Percentiles rank a stretch among this genome's conserved stretches.
Evolutionary conservation across 1,140 invertebrate species (phyloP).

Genomic region (Drosophila malerkotliana): DNA sequence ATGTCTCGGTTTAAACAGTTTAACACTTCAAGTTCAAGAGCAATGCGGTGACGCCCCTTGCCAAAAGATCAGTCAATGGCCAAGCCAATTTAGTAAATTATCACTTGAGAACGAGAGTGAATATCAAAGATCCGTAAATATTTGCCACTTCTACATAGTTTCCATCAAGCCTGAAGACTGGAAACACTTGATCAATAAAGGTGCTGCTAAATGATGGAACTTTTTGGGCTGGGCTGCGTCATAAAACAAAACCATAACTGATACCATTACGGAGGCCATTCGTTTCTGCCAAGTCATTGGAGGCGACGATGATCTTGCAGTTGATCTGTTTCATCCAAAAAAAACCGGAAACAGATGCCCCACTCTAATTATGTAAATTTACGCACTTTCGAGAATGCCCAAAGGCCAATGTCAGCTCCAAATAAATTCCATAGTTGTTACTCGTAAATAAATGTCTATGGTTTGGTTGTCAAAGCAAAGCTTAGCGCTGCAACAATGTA

Average conservation of each 20-base stretch:
- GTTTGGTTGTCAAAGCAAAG: constrained; percentile 2
- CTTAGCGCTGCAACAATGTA: constrained; percentile 5
- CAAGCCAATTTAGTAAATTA: constrained; percentile 45
- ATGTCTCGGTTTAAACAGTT: neutral
- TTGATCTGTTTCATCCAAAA: constrained; percentile 9
- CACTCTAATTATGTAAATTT: constrained; percentile 39
- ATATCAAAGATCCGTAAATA: constrained; percentile 50
- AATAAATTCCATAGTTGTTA: constrained; percentile 5
- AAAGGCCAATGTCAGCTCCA: constrained; percentile 17
- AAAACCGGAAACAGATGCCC: constrained; percentile 25
- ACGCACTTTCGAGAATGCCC: constrained; percentile 28
- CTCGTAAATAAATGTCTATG: constrained; percentile 9
- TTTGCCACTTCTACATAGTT: constrained; percentile 54
- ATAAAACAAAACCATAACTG: constrained; percentile 4
- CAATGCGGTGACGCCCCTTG: constrained; percentile 9
- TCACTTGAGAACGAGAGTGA: constrained; percentile 25
- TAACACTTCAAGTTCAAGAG: constrained; percentile 16
- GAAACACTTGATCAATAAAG: constrained; percentile 42
- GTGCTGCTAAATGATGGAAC: constrained; percentile 16
- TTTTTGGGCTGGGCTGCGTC: constrained; percentile 28
- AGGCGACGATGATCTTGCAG: constrained; percentile 14
- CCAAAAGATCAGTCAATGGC: constrained; percentile 19
- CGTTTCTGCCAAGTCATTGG: constrained; percentile 20
- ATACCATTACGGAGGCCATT: constrained; percentile 28
- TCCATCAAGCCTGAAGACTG: constrained; percentile 23